Percentiles rank a stretch among this genome's conserved stretches.
phyloP scores from a whole-genome alignment of 2,888 invertebrate genomes.

The Agapostemon virescens region DNA sequence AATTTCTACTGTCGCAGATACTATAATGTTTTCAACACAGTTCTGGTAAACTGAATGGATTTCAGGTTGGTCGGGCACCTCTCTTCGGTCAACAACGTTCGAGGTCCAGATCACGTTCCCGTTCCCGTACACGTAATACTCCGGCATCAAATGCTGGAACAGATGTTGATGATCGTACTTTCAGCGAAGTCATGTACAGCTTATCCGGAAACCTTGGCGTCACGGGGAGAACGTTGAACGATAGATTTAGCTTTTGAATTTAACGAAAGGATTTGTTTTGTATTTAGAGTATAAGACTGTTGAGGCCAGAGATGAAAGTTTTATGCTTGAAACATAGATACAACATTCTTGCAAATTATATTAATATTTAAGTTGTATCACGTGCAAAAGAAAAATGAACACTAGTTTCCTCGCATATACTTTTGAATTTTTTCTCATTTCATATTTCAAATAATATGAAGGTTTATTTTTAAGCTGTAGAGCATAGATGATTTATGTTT shows the following conservation, averaged over 20 bases:
- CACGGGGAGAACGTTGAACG: constrained; percentile 78
- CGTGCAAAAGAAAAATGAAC: constrained; percentile 8
- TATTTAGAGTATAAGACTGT: constrained; percentile 64
- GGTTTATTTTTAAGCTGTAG: constrained; percentile 16
- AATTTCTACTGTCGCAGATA: not conserved
- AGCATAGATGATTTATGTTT: constrained; percentile 21
- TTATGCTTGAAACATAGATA: constrained; percentile 53
- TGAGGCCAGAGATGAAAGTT: constrained; percentile 51
- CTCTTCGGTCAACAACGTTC: constrained; percentile 68
- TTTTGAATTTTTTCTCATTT: constrained; percentile 18
- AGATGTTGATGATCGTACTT: constrained; percentile 74
- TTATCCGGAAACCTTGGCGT: constrained; percentile 75
- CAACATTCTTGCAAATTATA: constrained; percentile 18
- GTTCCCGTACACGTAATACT: constrained; percentile 72
- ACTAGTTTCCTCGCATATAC: constrained; percentile 13
- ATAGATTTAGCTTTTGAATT: constrained; percentile 77
- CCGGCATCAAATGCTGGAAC: constrained; percentile 63
- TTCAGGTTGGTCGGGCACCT: constrained; percentile 62
- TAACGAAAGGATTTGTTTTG: constrained; percentile 52
- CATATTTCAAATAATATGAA: constrained; percentile 12
- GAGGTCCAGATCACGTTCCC: constrained; percentile 74
- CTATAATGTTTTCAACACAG: not conserved
- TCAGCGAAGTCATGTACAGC: constrained; percentile 78
- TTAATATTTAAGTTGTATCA: constrained; percentile 34
- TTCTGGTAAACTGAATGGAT: constrained; percentile 6